These are phyloP conservation scores for Stenichneumon culpator DNA, from an alignment of 2,888 invertebrate species.

Conservation along the genomic window DNA sequence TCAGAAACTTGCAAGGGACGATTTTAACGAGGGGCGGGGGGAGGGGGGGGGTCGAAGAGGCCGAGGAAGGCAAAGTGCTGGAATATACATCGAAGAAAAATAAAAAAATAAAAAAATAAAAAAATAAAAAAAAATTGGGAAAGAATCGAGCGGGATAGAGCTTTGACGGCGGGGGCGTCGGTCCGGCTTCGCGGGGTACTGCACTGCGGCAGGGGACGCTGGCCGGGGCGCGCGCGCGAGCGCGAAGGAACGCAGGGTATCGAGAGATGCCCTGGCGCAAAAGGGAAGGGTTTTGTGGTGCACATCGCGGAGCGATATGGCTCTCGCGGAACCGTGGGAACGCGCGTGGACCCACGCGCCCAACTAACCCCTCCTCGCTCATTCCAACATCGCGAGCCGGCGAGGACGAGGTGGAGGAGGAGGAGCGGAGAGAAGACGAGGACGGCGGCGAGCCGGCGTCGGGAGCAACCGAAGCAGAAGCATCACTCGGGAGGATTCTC, in stretches of 20 bases:
- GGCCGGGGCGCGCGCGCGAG: not conserved
- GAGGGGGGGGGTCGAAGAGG: no score
- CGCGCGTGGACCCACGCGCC: conserved; percentile 84
- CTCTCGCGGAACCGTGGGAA: conserved; percentile 84
- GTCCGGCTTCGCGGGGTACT: conserved; percentile 36
- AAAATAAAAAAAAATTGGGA: conserved; percentile 5
- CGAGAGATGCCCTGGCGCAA: conserved; percentile 70
- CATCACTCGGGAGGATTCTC: conserved; percentile 47
- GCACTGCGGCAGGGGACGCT: conserved; percentile 11
- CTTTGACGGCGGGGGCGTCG: conserved; percentile 52
- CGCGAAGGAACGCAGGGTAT: conserved; percentile 28
- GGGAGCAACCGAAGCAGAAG: conserved; percentile 65
- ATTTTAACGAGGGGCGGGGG: no score
- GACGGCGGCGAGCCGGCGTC: conserved; percentile 58
- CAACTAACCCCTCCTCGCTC: conserved; percentile 79
- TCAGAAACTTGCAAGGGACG: no score
- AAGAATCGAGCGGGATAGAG: conserved; percentile 45
- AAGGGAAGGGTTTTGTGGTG: conserved; percentile 67
- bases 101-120: conserved; percentile 10
- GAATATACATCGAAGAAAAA: conserved; percentile 20
- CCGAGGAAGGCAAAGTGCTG: not conserved
- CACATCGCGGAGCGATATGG: conserved; percentile 81
- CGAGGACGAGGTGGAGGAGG: not conserved
- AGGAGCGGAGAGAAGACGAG: conserved; percentile 16
- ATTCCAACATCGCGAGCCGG: conserved; percentile 33